A percentile compares a stretch with the other conserved stretches of the same genome.
These are phyloP conservation scores for Brenthis ino DNA, from an alignment of 2,888 invertebrate species.

Conservation along the genomic window DNA sequence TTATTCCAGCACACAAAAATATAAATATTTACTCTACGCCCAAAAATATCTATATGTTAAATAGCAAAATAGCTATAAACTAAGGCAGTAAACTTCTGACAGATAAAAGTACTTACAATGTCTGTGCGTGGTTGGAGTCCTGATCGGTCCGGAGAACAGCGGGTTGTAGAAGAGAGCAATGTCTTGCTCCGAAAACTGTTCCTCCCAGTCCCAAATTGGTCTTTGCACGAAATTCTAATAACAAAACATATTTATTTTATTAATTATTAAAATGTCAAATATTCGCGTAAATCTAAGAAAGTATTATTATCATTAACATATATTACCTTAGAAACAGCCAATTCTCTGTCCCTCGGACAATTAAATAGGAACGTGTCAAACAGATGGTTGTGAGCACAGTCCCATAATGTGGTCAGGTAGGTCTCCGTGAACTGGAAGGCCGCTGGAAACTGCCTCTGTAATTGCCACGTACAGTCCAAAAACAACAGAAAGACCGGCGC, in stretches of 20 bases:
- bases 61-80: background rate
- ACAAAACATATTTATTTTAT: background rate
- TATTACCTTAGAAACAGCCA: conserved; percentile 84
- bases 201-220: conserved; percentile 95
- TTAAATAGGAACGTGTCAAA: conserved; percentile 97
- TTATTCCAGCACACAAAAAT: too few species aligned
- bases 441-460: conserved; percentile 92
- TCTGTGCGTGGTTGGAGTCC: conserved; percentile 51
- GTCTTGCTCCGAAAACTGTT: conserved; percentile 92
- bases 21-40: too few species aligned
- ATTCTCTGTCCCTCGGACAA: conserved; percentile 88
- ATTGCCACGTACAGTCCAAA: conserved; percentile 96
- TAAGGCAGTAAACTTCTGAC: too few species aligned
- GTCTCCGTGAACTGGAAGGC: conserved; percentile 96
- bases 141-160: conserved; percentile 75
- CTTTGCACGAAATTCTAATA: conserved; percentile 83
- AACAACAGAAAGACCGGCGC: conserved; percentile 95
- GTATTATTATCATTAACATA: background rate
- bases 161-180: conserved; percentile 93
- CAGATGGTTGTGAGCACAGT: conserved; percentile 92
- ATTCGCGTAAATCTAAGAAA: too few species aligned
- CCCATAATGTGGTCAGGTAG: conserved; percentile 96
- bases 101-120: conserved; percentile 54
- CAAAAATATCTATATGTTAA: background rate
- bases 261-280: too few species aligned